Percentiles rank a stretch among this genome's conserved stretches.
phyloP scores from a whole-genome alignment of 2,888 invertebrate genomes.

The Platycheirus rosarum region DNA sequence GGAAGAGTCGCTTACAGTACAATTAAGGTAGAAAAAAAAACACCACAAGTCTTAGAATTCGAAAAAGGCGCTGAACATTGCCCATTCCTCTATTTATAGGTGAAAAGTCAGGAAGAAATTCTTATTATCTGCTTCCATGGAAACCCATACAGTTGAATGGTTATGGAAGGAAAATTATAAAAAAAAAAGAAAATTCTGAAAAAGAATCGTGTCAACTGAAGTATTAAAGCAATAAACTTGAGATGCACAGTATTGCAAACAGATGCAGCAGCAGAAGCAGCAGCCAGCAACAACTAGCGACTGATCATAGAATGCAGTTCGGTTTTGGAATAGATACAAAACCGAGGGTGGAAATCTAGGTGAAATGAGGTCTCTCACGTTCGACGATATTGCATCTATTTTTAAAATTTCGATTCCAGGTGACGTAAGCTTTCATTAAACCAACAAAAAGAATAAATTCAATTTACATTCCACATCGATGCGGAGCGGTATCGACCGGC shows the following conservation, averaged over 20 bases:
- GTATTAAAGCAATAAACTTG: slow-evolving; percentile 62
- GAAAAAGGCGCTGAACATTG: background rate
- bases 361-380: slow-evolving; percentile 48
- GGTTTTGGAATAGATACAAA: slow-evolving; percentile 43
- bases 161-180: background rate
- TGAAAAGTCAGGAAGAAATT: slow-evolving; percentile 34
- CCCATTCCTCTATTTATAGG: slow-evolving; percentile 52
- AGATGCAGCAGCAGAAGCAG: slow-evolving; percentile 19
- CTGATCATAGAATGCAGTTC: slow-evolving; percentile 34
- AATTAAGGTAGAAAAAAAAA: slow-evolving; percentile 46
- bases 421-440: slow-evolving; percentile 39
- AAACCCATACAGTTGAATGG: background rate
- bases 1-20: slow-evolving; percentile 10
- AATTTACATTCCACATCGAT: slow-evolving; percentile 18
- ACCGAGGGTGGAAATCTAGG: slow-evolving; percentile 40
- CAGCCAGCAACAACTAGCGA: background rate
- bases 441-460: slow-evolving; percentile 22
- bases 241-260: slow-evolving; percentile 60
- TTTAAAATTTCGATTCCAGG: slow-evolving; percentile 44
- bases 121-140: slow-evolving; percentile 6
- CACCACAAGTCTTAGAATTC: background rate
- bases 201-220: slow-evolving; percentile 61
- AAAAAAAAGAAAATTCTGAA: slow-evolving; percentile 19
- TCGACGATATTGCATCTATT: slow-evolving; percentile 47
- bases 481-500: background rate